Percentiles rank a stretch among this genome's conserved stretches.
These are phyloP conservation scores for Takifugu rubripes DNA, from an alignment of 2,797 vertebrate genomes.

Conservation along the genomic window DNA sequence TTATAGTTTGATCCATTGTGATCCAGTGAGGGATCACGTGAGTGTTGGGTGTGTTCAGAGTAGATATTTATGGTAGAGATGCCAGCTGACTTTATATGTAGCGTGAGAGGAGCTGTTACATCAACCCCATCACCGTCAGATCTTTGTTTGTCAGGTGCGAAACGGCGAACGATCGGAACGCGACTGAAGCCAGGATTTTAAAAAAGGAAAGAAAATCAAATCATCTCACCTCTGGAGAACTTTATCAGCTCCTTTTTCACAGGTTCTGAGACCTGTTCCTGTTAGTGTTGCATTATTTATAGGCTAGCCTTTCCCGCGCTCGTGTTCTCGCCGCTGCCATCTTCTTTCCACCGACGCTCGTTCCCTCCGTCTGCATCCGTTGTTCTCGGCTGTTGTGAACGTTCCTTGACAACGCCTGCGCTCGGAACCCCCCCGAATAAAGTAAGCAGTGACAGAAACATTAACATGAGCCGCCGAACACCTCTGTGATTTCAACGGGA, in stretches of 20 bases:
- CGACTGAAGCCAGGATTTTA: too few species aligned
- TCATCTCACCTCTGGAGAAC: constrained; percentile 12
- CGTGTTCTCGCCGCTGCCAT: constrained; percentile 20
- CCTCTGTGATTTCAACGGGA: constrained; percentile 59
- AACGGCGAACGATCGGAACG: too few species aligned
- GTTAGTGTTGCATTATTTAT: constrained; percentile 22
- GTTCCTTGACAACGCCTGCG: constrained; percentile 63
- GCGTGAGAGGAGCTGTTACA: too few species aligned
- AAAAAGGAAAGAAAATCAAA: constrained; percentile 1
- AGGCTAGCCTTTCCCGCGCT: constrained; percentile 11
- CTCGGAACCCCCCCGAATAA: constrained; percentile 58
- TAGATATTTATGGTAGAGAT: too few species aligned
- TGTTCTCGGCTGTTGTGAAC: constrained; percentile 32
- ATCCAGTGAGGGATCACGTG: too few species aligned
- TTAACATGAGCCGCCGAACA: constrained; percentile 67
- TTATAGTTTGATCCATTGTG: too few species aligned
- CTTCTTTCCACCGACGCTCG: constrained; percentile 2
- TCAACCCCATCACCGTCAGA: too few species aligned
- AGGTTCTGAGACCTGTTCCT: constrained; percentile 17
- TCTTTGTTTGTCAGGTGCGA: too few species aligned
- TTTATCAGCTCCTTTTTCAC: neutral
- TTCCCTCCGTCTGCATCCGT: constrained; percentile 30
- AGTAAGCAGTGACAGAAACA: constrained; percentile 64
- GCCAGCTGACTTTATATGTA: too few species aligned
- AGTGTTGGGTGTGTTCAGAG: too few species aligned